A percentile compares a stretch with the other conserved stretches of the same genome.
Conservation (phyloP, 2,888 invertebrate genomes). For the Formica aserva region DNA sequence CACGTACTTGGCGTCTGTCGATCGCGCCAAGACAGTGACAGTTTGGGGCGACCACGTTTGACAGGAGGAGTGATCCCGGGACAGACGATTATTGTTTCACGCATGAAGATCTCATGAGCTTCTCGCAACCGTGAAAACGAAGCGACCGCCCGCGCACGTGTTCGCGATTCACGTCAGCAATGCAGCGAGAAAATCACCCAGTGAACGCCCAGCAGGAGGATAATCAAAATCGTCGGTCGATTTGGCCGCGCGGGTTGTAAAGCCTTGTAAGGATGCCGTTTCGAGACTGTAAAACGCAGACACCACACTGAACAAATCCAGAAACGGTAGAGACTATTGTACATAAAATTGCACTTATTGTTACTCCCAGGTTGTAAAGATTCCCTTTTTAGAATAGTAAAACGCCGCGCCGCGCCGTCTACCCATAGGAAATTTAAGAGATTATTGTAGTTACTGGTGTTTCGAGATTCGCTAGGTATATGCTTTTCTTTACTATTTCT, state of each 20-base stretch:
- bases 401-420: neutral
- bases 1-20: slow-evolving; percentile 93
- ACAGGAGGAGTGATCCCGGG: slow-evolving; percentile 77
- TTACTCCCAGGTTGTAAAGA: slow-evolving; percentile 69
- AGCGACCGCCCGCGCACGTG: neutral
- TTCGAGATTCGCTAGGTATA: slow-evolving; percentile 60
- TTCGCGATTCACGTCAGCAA: slow-evolving; percentile 14
- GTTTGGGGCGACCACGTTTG: slow-evolving; percentile 91
- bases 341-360: slow-evolving; percentile 71
- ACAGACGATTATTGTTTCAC: slow-evolving; percentile 70
- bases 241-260: slow-evolving; percentile 56
- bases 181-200: slow-evolving; percentile 27
- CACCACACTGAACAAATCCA: slow-evolving; percentile 48
- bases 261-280: slow-evolving; percentile 57
- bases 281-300: slow-evolving; percentile 49
- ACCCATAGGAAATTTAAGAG: slow-evolving; percentile 43
- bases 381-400: slow-evolving; percentile 53
- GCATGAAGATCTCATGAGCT: slow-evolving; percentile 57
- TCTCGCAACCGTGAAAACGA: slow-evolving; percentile 19
- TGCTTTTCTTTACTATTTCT: slow-evolving; percentile 26
- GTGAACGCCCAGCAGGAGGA: slow-evolving; percentile 53
- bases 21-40: slow-evolving; percentile 92
- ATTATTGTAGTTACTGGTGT: slow-evolving; percentile 55
- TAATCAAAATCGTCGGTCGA: slow-evolving; percentile 65
- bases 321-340: slow-evolving; percentile 63